Conservation (phyloP, 2,888 invertebrate genomes). For the Clanis bilineata region DNA sequence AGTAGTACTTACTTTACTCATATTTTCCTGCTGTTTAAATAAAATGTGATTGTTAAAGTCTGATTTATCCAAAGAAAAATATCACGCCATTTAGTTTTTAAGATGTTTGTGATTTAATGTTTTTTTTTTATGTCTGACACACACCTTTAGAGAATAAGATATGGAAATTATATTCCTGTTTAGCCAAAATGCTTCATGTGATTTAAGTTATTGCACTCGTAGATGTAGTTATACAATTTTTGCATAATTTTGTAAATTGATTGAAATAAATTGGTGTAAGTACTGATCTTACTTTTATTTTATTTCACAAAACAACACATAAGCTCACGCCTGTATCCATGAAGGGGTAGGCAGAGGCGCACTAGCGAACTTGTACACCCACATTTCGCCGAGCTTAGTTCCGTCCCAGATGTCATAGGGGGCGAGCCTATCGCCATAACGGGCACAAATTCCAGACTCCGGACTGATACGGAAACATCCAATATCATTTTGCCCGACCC, state of each 20-base stretch:
- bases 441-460: too few relatives aligned
- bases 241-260: conserved; percentile 66
- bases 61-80: conserved; percentile 53
- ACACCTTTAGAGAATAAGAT: conserved; percentile 11
- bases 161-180: conserved; percentile 29
- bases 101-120: conserved; percentile 43
- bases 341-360: too few relatives aligned
- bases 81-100: conserved; percentile 26
- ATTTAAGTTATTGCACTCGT: conserved; percentile 49
- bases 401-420: too few relatives aligned
- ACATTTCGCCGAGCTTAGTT: too few relatives aligned
- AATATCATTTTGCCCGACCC: too few relatives aligned
- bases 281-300: conserved; percentile 36
- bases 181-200: conserved; percentile 53
- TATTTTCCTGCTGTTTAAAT: conserved; percentile 26
- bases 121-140: conserved; percentile 22
- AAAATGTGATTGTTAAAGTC: conserved; percentile 49
- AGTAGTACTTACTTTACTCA: conserved; percentile 1
- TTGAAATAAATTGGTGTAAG: conserved; percentile 65
- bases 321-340: too few relatives aligned
- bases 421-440: too few relatives aligned
- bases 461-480: too few relatives aligned
- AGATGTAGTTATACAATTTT: conserved; percentile 40
- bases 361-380: too few relatives aligned
- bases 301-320: too few relatives aligned